Evolutionary conservation across 2,888 invertebrate species (phyloP).

Genomic region (Drosophila planitibia): DNA sequence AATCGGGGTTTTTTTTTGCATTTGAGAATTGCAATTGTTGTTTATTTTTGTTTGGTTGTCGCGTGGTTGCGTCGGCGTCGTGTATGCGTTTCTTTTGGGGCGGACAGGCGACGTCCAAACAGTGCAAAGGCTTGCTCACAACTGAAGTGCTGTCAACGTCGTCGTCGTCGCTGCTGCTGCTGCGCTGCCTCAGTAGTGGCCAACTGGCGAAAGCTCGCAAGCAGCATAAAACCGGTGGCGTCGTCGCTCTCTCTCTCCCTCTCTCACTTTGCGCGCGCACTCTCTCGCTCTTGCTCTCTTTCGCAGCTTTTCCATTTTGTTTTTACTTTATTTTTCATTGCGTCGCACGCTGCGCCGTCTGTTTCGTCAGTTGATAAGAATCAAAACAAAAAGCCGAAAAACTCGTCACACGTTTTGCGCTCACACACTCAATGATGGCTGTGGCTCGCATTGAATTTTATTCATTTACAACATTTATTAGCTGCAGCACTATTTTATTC

Average conservation of each 20-base stretch:
- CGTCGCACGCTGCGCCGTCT: slow-evolving; percentile 51
- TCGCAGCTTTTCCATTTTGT: slow-evolving; percentile 68
- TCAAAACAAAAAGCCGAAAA: slow-evolving; percentile 80
- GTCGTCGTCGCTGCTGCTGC: slow-evolving; percentile 32
- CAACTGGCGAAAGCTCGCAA: slow-evolving; percentile 47
- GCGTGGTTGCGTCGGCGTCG: slow-evolving; percentile 40
- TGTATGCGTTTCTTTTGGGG: slow-evolving; percentile 30
- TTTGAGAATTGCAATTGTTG: slow-evolving; percentile 37
- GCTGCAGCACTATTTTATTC: too few species aligned
- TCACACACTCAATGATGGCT: background rate
- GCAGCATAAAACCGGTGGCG: slow-evolving; percentile 44
- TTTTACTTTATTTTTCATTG: slow-evolving; percentile 70
- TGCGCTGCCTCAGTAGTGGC: slow-evolving; percentile 35
- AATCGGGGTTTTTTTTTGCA: slow-evolving; percentile 23
- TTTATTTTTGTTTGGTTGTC: slow-evolving; percentile 33
- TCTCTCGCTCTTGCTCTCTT: slow-evolving; percentile 55
- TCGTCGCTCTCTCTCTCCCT: slow-evolving; percentile 17
- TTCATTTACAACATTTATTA: background rate
- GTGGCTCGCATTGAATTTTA: background rate
- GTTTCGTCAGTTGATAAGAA: slow-evolving; percentile 74
- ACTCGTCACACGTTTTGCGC: slow-evolving; percentile 41
- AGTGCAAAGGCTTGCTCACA: slow-evolving; percentile 81
- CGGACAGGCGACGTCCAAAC: slow-evolving; percentile 70
- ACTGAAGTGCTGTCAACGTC: slow-evolving; percentile 64
- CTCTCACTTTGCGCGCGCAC: slow-evolving; percentile 42